Evolutionary conservation across 2,113 vertebrate genomes (phyloP).

Genomic region (Empidonax alnorum): DNA sequence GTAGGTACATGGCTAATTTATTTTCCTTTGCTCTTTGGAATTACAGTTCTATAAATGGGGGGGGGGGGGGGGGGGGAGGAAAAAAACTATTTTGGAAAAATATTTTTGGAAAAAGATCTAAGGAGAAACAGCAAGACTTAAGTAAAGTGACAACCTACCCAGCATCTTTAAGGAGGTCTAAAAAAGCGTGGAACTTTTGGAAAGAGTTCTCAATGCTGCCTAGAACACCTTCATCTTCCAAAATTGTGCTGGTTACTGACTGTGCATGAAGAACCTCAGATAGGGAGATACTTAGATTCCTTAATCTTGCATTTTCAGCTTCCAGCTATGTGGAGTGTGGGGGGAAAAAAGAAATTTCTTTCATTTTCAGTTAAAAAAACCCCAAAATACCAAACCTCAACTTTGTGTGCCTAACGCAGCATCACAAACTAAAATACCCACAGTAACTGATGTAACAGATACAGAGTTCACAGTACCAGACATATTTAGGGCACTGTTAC

Average conservation of each 20-base stretch:
- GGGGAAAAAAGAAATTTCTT: background rate
- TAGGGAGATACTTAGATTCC: conserved; percentile 83
- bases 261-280: conserved; percentile 82
- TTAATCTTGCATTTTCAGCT: conserved; percentile 85
- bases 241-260: conserved; percentile 74
- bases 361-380: background rate
- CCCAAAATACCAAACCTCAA: background rate
- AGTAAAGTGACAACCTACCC: conserved; percentile 79
- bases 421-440: background rate
- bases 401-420: background rate
- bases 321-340: conserved; percentile 73
- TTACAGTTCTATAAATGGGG: background rate
- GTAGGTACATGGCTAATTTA: background rate
- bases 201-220: conserved; percentile 94
- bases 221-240: conserved; percentile 90
- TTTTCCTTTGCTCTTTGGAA: background rate
- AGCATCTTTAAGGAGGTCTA: conserved; percentile 95
- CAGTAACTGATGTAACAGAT: background rate
- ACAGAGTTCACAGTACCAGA: background rate
- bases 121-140: background rate
- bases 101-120: background rate
- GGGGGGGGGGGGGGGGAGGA: too few relatives aligned
- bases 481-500: background rate
- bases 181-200: conserved; percentile 93
- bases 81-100: too few relatives aligned